A percentile compares a stretch with the other conserved stretches of the same genome.
These are phyloP conservation scores for Amphipyra berbera DNA, from an alignment of 2,888 invertebrate species.

Conservation along the genomic window DNA sequence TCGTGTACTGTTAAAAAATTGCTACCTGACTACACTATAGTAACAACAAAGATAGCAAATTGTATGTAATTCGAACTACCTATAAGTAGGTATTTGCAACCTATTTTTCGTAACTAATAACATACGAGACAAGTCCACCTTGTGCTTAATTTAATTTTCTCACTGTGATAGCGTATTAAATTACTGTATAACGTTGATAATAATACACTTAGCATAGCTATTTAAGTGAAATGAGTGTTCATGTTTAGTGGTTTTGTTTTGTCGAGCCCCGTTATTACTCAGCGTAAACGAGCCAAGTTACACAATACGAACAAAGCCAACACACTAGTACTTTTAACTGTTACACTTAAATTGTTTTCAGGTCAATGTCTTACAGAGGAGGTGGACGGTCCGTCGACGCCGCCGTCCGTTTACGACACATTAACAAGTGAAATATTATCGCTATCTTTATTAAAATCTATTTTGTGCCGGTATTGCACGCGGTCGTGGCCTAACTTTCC, in stretches of 20 bases:
- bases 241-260: conserved; percentile 61
- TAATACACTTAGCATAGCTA: conserved; percentile 40
- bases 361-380: conserved; percentile 76
- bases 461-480: conserved; percentile 49
- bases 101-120: conserved; percentile 37
- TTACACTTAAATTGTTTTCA: conserved; percentile 75
- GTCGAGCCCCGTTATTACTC: conserved; percentile 59
- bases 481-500: conserved; percentile 41
- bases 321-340: conserved; percentile 61
- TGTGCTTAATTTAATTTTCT: conserved; percentile 48
- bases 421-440: conserved; percentile 48
- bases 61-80: conserved; percentile 12
- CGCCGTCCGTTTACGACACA: conserved; percentile 59
- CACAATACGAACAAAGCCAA: conserved; percentile 60
- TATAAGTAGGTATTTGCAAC: conserved; percentile 7
- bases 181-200: conserved; percentile 49
- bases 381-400: conserved; percentile 59
- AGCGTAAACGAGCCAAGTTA: conserved; percentile 53
- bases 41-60: background rate
- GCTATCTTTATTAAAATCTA: conserved; percentile 56
- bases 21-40: background rate
- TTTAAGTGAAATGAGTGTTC: conserved; percentile 53
- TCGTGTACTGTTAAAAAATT: background rate
- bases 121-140: conserved; percentile 37
- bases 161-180: conserved; percentile 35